Evolutionary conservation across 1,140 invertebrate genomes (phyloP), one percentile per base, ranked within the genome.

Genomic region (Samia ricini): DNA sequence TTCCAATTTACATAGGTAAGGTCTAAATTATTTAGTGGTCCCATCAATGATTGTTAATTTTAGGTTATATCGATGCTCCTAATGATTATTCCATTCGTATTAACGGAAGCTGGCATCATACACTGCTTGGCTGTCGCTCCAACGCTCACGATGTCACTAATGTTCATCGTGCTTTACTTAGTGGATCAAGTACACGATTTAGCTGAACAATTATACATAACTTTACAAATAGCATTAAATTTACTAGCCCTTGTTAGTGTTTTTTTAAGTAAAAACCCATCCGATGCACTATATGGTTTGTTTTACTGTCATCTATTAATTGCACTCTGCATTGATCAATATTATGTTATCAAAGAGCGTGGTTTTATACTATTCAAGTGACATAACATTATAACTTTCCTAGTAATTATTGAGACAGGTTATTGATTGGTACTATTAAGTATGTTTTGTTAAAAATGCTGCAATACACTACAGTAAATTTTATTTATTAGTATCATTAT

Each of bases 11-110:
- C 24, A 24, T 42, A 42, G 33, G 33, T 42, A 42, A 26, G 33
- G 33, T 42, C 15, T 42, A 42, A 42, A 12, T 15, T 42, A 42
- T 42, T 42, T 42, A 42, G 15, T 42, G 4, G 33, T 42, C 33
- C 7, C 12, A 22, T 22, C 51, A 2, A 23, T 22, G 21, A 60
- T 69, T 72, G 79, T 88, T 84, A 81, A 71, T 87, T 89, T 82
- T 89, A 89, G 83, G 85, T 88, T 64, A 80, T 88, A 68, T 81
- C 84, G 63, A 64, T 87, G 81, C 63, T 85, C 58, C 77, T 85
- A 49, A 87, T 86, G 82, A 65, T 84, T 64, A 61, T 85, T 24
- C 84, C 86, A 57, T 85, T 84, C 68, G 51, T 80, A 61, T 60
- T 86, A 68, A 62, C 49, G 33, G 81, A 76, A 22, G 67, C 77